Conservation (phyloP, 1,140 invertebrate species). For the Carposina sasakii region DNA sequence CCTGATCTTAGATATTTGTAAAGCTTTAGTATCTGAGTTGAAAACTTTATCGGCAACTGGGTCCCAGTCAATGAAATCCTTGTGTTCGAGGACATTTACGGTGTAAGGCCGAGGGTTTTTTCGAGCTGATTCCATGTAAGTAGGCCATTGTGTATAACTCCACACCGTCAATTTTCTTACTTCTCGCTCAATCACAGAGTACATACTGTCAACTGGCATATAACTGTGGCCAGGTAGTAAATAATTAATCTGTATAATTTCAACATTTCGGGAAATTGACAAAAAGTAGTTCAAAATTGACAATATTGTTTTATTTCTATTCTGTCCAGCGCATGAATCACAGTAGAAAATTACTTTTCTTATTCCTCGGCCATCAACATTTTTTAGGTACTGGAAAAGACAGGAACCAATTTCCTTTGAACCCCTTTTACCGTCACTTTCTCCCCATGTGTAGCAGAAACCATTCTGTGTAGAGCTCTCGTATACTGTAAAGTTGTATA, state of each 20-base stretch:
- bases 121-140: slow-evolving; percentile 3
- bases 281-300: slow-evolving; percentile 16
- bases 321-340: slow-evolving; percentile 22
- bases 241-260: slow-evolving; percentile 23
- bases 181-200: slow-evolving; percentile 9
- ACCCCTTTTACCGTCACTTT: slow-evolving; percentile 47
- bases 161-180: not conserved
- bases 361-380: slow-evolving; percentile 13
- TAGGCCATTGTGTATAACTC: slow-evolving; percentile 4
- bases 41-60: not conserved
- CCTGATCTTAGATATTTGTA: not conserved
- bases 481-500: slow-evolving; percentile 11
- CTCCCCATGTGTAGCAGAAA: slow-evolving; percentile 51
- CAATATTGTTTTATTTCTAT: slow-evolving; percentile 20
- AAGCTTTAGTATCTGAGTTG: not conserved
- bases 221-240: slow-evolving; percentile 21
- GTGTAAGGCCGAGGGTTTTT: slow-evolving; percentile 14
- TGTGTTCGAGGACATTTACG: slow-evolving; percentile 7
- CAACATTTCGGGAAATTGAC: slow-evolving; percentile 11
- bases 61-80: slow-evolving; percentile 11
- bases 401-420: slow-evolving; percentile 41
- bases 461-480: too few relatives aligned
- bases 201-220: slow-evolving; percentile 16
- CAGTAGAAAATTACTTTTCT: slow-evolving; percentile 19
- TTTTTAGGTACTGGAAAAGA: slow-evolving; percentile 19